These are phyloP conservation scores for Deroplatys truncata DNA, from an alignment of 2,888 invertebrate genomes.

Conservation along the genomic window DNA sequence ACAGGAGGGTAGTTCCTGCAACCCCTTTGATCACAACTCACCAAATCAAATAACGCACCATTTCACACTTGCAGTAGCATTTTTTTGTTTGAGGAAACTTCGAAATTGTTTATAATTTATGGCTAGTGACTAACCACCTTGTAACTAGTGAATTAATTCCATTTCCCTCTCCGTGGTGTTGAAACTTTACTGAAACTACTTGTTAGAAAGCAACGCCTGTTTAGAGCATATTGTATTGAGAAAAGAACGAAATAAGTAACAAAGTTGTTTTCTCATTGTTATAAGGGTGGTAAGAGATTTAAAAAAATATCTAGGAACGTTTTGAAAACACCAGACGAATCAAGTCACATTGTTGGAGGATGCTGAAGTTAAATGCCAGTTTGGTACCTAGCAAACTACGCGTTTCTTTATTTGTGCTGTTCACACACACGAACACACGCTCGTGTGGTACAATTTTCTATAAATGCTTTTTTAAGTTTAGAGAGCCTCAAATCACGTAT, in stretches of 20 bases:
- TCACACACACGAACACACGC: no score
- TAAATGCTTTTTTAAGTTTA: no score
- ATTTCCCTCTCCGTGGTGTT: neutral
- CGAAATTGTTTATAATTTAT: conserved; percentile 1
- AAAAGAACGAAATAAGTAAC: neutral
- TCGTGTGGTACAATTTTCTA: no score
- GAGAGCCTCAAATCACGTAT: no score
- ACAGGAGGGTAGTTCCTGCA: neutral
- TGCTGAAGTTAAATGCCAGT: no score
- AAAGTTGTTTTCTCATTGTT: neutral
- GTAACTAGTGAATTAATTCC: conserved; percentile 8
- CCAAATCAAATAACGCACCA: conserved; percentile 7
- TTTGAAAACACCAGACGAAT: no score
- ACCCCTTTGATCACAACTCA: conserved; percentile 12
- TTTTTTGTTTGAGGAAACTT: neutral
- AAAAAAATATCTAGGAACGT: no score
- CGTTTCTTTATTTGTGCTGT: no score
- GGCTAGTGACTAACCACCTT: neutral
- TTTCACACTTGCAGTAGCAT: neutral
- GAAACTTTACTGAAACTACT: neutral
- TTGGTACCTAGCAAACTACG: no score
- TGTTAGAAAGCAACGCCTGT: neutral
- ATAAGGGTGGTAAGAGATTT: no score
- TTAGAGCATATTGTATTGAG: neutral
- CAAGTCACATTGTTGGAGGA: no score